A percentile compares a stretch with the other conserved stretches of the same genome.
Evolutionary conservation across 2,113 vertebrate genomes (phyloP).

Genomic region (Stictonetta naevosa): DNA sequence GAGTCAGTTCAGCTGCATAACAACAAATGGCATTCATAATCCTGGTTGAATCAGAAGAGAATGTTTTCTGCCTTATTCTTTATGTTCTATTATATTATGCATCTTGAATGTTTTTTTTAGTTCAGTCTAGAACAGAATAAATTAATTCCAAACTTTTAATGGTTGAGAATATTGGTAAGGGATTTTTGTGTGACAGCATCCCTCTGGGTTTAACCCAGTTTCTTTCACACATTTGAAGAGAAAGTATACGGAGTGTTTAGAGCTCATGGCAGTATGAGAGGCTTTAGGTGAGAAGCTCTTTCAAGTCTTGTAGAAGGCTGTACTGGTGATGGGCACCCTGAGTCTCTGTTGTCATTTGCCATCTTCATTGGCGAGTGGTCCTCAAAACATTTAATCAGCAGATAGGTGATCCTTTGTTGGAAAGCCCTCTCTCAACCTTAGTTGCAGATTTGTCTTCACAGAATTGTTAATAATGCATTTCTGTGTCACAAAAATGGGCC

Average conservation of each 20-base stretch:
- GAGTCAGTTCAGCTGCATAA: constrained; percentile 25
- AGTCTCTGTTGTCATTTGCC: not conserved
- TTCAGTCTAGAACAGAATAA: not conserved
- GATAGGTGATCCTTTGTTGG: not conserved
- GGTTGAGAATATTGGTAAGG: not conserved
- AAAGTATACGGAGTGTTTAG: not conserved
- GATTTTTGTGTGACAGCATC: not conserved
- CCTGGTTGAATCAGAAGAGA: not conserved
- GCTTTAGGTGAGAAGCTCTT: not conserved
- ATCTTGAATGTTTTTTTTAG: not conserved
- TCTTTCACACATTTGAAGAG: not conserved
- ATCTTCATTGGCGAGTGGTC: not conserved
- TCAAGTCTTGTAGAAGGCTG: not conserved
- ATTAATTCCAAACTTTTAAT: not conserved
- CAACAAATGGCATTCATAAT: not conserved
- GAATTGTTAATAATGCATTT: not conserved
- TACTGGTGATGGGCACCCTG: not conserved
- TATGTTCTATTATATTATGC: not conserved
- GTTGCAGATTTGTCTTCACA: not conserved
- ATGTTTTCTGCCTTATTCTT: not conserved
- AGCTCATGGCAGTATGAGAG: not conserved
- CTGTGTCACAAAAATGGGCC: not conserved
- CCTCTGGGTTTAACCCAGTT: not conserved
- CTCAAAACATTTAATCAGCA: not conserved
- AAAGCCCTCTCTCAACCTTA: not conserved